A percentile compares a stretch with the other conserved stretches of the same genome.
Evolutionary conservation across 2,113 vertebrate species (phyloP).

Genomic region (Percina caprodes): DNA sequence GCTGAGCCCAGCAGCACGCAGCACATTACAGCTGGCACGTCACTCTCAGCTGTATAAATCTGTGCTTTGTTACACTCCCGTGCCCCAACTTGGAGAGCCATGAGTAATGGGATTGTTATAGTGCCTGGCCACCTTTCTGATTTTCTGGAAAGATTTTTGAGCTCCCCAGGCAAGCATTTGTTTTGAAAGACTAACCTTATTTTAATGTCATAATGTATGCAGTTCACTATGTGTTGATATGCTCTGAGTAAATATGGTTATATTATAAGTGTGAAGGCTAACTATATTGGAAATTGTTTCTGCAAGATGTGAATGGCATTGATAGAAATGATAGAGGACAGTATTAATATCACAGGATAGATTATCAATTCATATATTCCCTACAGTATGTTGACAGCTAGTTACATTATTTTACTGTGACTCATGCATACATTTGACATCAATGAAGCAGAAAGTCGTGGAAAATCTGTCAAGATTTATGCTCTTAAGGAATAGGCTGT

Average conservation of each 20-base stretch:
- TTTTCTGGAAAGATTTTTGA: constrained; percentile 23
- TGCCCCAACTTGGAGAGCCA: constrained; percentile 16
- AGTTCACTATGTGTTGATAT: neutral
- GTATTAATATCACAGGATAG: constrained; percentile 30
- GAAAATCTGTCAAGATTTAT: constrained; percentile 62
- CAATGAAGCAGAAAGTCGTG: constrained; percentile 39
- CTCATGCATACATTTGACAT: constrained; percentile 52
- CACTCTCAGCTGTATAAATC: constrained; percentile 33
- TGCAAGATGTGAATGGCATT: constrained; percentile 3
- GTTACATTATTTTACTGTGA: constrained; percentile 28
- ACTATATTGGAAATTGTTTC: neutral
- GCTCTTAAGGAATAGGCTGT: constrained; percentile 46
- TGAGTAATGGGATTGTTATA: constrained; percentile 41
- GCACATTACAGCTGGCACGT: constrained; percentile 31
- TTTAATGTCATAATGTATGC: neutral
- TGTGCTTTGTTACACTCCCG: constrained; percentile 34
- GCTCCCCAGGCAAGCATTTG: neutral
- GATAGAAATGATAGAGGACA: constrained; percentile 28
- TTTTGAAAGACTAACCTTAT: neutral
- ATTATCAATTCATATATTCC: constrained; percentile 32
- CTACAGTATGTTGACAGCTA: neutral
- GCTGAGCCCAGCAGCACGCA: constrained; percentile 35
- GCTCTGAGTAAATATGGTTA: neutral
- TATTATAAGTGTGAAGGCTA: constrained; percentile 5
- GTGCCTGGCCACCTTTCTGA: constrained; percentile 28